A percentile compares a stretch with the other conserved stretches of the same genome.
Evolutionary conservation across 2,888 invertebrate species (phyloP).

Genomic region (Tineola bisselliella): DNA sequence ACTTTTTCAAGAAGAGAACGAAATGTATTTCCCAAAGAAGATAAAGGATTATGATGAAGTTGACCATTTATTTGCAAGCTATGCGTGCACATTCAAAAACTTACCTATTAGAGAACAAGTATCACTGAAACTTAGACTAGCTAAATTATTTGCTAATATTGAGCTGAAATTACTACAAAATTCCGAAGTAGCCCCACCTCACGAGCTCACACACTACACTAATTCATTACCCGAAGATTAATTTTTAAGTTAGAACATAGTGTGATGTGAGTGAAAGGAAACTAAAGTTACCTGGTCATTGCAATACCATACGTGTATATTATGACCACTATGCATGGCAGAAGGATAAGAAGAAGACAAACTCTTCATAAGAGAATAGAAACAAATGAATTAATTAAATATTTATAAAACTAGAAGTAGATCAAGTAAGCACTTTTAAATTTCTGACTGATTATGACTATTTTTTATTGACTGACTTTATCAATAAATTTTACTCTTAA

Average conservation of each 20-base stretch:
- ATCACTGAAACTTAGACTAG: conserved; percentile 24
- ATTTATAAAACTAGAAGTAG: too few species aligned
- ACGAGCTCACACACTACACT: not conserved
- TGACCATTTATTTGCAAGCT: conserved; percentile 25
- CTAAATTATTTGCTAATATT: conserved; percentile 24
- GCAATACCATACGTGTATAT: too few species aligned
- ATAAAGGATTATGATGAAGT: conserved; percentile 20
- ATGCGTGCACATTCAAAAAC: conserved; percentile 24
- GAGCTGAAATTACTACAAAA: conserved; percentile 18
- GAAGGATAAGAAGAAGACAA: too few species aligned
- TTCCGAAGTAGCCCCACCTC: not conserved
- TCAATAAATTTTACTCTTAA: conserved; percentile 19
- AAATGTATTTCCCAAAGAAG: not conserved
- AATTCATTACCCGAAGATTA: not conserved
- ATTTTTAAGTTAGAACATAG: too few species aligned
- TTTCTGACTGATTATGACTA: not conserved
- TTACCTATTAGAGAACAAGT: conserved; percentile 21
- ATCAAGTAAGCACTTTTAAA: not conserved
- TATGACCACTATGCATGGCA: too few species aligned
- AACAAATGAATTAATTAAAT: too few species aligned
- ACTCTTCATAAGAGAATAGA: too few species aligned
- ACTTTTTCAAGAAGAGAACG: not conserved
- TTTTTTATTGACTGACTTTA: not conserved
- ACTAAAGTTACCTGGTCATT: too few species aligned
- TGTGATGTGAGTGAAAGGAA: too few species aligned